phyloP scores from a whole-genome alignment of 2,797 vertebrate genomes.

The Forpus xanthops region DNA sequence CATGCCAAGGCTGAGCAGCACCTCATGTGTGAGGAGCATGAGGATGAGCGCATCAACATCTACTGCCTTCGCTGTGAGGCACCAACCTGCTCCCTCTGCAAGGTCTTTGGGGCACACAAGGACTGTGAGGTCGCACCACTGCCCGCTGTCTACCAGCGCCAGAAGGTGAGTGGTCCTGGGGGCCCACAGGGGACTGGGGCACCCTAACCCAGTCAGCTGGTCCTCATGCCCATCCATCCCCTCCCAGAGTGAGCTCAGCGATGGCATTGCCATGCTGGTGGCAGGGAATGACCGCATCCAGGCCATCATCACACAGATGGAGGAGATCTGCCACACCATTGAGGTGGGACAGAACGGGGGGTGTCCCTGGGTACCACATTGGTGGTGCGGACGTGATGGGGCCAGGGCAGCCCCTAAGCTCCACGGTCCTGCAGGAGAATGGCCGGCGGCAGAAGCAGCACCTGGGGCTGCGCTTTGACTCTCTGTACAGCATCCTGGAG shows the following conservation, averaged over 20 bases:
- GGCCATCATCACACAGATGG: constrained; percentile 88
- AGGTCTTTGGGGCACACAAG: constrained; percentile 90
- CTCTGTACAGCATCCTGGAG: constrained; percentile 83
- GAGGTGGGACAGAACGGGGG: constrained; percentile 76
- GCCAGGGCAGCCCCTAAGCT: neutral
- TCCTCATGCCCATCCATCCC: fast-evolving
- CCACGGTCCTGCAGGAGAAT: constrained; percentile 76
- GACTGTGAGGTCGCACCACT: constrained; percentile 90
- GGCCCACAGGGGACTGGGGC: fast-evolving
- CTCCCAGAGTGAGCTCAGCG: constrained; percentile 84
- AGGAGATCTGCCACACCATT: constrained; percentile 84
- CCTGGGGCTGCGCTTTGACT: constrained; percentile 79
- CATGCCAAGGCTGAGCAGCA: constrained; percentile 85
- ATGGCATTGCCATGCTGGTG: constrained; percentile 87
- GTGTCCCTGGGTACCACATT: neutral
- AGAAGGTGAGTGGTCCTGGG: constrained; percentile 76
- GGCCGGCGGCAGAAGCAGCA: constrained; percentile 81
- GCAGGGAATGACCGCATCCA: constrained; percentile 89
- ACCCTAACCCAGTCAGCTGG: fast-evolving
- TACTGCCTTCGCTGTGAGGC: constrained; percentile 89
- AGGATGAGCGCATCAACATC: constrained; percentile 91
- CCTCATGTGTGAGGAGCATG: constrained; percentile 88
- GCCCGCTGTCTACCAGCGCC: constrained; percentile 80
- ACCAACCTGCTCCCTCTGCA: constrained; percentile 94
- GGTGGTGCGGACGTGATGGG: fast-evolving